A percentile compares a stretch with the other conserved stretches of the same genome.
These are phyloP conservation scores for Antheraea mylitta DNA, from an alignment of 1,140 invertebrate species.

Conservation along the genomic window DNA sequence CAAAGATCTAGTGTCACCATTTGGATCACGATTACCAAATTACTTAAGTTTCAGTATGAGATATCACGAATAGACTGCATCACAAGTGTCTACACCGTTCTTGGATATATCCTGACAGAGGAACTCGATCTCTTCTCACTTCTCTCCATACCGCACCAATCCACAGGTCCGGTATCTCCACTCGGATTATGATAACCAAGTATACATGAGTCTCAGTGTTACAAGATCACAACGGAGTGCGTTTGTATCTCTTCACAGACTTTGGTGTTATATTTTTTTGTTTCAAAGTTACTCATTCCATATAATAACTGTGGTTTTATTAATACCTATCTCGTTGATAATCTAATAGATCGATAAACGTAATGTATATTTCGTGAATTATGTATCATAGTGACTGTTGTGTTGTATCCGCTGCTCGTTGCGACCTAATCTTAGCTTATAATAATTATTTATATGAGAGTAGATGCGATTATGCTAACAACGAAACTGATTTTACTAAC, in stretches of 20 bases:
- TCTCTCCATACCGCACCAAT: too few relatives aligned
- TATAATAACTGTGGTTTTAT: constrained; percentile 17
- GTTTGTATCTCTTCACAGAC: not conserved
- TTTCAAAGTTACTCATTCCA: constrained; percentile 21
- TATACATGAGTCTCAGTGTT: too few relatives aligned
- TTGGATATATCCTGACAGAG: too few relatives aligned
- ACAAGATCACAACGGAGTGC: not conserved
- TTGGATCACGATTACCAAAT: too few relatives aligned
- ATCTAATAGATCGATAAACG: constrained; percentile 3
- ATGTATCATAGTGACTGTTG: not conserved
- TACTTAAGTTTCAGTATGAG: too few relatives aligned
- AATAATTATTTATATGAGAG: not conserved
- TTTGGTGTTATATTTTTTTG: not conserved
- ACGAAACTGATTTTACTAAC: not conserved
- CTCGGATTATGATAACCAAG: too few relatives aligned
- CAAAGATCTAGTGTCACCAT: too few relatives aligned
- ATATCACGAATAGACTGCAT: too few relatives aligned
- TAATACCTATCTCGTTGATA: not conserved
- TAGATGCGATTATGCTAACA: not conserved
- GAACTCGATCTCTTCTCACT: too few relatives aligned
- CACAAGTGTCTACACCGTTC: too few relatives aligned
- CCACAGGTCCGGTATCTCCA: too few relatives aligned
- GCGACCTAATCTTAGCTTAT: not conserved
- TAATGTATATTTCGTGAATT: not conserved
- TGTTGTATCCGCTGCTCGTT: not conserved